Evolutionary conservation across 2,888 invertebrate species (phyloP), one percentile per base, ranked within the genome.

Genomic region (Eudemis profundana): DNA sequence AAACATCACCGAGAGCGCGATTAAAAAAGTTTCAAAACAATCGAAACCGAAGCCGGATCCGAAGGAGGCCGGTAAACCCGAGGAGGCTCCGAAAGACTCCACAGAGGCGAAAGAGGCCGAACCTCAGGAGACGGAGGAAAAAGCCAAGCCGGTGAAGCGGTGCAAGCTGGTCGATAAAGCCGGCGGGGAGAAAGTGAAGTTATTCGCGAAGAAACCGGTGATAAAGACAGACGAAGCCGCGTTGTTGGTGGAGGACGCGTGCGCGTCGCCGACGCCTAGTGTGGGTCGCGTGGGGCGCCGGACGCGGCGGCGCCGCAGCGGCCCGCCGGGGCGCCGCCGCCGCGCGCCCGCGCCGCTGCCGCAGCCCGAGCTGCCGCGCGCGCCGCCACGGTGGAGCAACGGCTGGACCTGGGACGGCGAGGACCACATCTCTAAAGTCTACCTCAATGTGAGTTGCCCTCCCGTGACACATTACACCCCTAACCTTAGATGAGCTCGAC

Each of bases 361-460:
- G 42, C 72, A 69, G 40, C 66, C 65, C 29, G 67, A 68, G 47
- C 67, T 64, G 23, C 84, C 82, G 10, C 78, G 84, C 36, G 75
- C 82, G 19, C 81, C 85, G 14, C 91, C 90, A 12, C 81, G 90
- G 70, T 97, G 97, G 97, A 97, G 96, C 81, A 98, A 98, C 82
- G 98, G 98, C 27, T 98, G 98, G 98, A 94, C 94, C 70, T 98
- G 97, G 97, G 96, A 96, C 79, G 98, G 98, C 51, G 95, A 96
- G 72, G 93, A 96, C 33, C 96, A 95, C 82, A 94, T 97, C 79
- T 95, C 96, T 71, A 96, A 96, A 93, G 96, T 98, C 76, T 97
- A 96, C 90, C 93, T 97, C 78, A 97, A 96, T 90, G 98, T 98
- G 90, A 95, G 95, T 94, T 38, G 8, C 15, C 15, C 1, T 12